Percentiles rank a stretch among this genome's conserved stretches.
phyloP scores from a whole-genome alignment of 2,888 invertebrate species.

The Brachyopa scutellaris region DNA sequence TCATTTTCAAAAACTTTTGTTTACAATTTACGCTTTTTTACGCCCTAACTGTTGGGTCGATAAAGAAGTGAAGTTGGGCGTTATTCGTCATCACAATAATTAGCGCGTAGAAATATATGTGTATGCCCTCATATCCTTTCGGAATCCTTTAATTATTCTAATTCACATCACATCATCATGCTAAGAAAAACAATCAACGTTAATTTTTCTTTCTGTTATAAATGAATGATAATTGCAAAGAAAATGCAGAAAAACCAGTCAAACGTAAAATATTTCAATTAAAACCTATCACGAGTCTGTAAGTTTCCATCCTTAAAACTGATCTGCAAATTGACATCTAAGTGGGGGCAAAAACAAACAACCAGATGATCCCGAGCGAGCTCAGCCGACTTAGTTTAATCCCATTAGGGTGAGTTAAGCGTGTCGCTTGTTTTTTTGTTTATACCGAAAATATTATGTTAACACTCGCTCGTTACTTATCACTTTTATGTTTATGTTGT shows the following conservation, averaged over 20 bases:
- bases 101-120: neutral
- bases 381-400: neutral
- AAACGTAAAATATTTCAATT: neutral
- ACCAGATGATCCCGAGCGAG: neutral
- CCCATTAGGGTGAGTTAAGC: too few species aligned
- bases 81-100: neutral
- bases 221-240: neutral
- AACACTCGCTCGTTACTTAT: neutral
- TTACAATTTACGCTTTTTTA: too few species aligned
- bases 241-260: constrained; percentile 4
- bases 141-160: neutral
- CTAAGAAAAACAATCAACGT: neutral
- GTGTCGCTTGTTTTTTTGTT: too few species aligned
- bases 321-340: constrained; percentile 8
- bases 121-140: neutral
- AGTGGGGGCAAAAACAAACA: constrained; percentile 5
- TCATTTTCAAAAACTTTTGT: too few species aligned
- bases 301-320: constrained; percentile 11
- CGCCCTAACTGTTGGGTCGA: too few species aligned
- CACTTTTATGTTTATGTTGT: neutral
- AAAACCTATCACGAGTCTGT: neutral
- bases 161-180: constrained; percentile 4
- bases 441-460: too few species aligned
- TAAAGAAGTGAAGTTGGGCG: too few species aligned
- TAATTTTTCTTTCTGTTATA: neutral